Conservation (phyloP, 2,888 invertebrate genomes). For the Epistrophe grossulariae region DNA sequence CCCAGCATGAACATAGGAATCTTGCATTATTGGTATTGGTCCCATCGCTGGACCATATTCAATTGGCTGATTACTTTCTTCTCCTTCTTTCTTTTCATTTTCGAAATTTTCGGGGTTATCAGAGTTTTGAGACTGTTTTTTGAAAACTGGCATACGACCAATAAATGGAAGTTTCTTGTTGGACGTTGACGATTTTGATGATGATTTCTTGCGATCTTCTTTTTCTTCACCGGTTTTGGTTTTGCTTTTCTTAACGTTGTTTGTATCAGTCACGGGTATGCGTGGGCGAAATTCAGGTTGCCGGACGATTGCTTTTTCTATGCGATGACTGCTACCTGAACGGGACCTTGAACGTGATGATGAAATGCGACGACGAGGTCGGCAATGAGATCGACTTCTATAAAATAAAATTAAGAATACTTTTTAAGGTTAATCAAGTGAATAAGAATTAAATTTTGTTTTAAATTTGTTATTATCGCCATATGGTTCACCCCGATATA, state of each 20-base stretch:
- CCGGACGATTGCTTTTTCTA: conserved; percentile 82
- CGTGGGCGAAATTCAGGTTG: conserved; percentile 83
- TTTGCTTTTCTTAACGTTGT: conserved; percentile 78
- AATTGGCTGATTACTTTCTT: conserved; percentile 70
- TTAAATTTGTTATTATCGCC: too few species aligned
- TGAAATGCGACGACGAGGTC: conserved; percentile 73
- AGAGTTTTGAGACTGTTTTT: conserved; percentile 82
- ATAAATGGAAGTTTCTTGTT: conserved; percentile 92
- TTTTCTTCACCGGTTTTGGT: conserved; percentile 77
- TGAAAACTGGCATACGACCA: conserved; percentile 92
- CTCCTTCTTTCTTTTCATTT: conserved; percentile 63
- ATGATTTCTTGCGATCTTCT: conserved; percentile 78
- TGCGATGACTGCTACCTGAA: conserved; percentile 76
- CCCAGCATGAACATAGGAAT: conserved; percentile 81
- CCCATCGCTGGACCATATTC: conserved; percentile 64
- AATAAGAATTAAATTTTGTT: too few species aligned
- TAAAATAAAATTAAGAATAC: background rate
- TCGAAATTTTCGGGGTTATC: conserved; percentile 25
- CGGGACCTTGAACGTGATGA: conserved; percentile 78
- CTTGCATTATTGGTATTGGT: conserved; percentile 82
- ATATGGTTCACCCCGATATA: too few species aligned
- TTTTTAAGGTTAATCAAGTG: too few species aligned
- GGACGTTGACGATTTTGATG: conserved; percentile 77
- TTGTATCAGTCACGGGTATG: conserved; percentile 80
- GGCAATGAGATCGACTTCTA: conserved; percentile 76